Evolutionary conservation across 2,888 invertebrate species (phyloP), one percentile per base, ranked within the genome.

Genomic region (Chironomus riparius): DNA sequence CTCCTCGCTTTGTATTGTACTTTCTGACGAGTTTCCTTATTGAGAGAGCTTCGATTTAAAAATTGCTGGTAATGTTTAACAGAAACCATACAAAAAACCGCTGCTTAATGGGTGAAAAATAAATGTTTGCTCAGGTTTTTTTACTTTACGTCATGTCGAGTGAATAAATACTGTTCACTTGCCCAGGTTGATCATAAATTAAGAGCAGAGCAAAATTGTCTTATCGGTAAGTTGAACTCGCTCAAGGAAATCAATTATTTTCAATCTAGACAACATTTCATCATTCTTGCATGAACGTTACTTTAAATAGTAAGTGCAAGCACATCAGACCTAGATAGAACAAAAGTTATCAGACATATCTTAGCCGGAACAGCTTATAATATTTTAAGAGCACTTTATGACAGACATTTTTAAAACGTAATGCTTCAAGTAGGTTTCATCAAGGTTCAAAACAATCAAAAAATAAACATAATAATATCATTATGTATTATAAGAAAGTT

Each of bases 151-250:
- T 65, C 65, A 65, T 65, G 65, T 65, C 13, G 65, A 22, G 65
- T 65, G 50, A 56, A 7, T 56, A 56, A 56, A 18, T 56, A 5
- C 56, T 4, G 56, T 15, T 74, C 73, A 47, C 15, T 73, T 28
- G 15, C 73, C 47, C 61, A 15, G 21, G 22, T 47, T 71, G 47
- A 62, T 68, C 72, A 62, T 72, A 62, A 72, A 62, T 72, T 56
- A 72, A 18, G 28, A 48, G 12, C 13, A 70, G 3, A 18, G 13
- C 3, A 7, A 21, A 18, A 21, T 21, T 13, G 18, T 70, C 48
- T 70, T 73, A 73, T 73, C 73, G 47, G 21, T 15, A 15, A 15
- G 13, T 62, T 73, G 73, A 73, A 73, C 73, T 21, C 21, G 4
- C 18, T 61, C 47, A 73, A 65, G 62, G 61, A 22, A 68, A 6